A percentile compares a stretch with the other conserved stretches of the same genome.
These are phyloP conservation scores for Hymenopus coronatus DNA, from an alignment of 2,888 invertebrate species.

Conservation along the genomic window DNA sequence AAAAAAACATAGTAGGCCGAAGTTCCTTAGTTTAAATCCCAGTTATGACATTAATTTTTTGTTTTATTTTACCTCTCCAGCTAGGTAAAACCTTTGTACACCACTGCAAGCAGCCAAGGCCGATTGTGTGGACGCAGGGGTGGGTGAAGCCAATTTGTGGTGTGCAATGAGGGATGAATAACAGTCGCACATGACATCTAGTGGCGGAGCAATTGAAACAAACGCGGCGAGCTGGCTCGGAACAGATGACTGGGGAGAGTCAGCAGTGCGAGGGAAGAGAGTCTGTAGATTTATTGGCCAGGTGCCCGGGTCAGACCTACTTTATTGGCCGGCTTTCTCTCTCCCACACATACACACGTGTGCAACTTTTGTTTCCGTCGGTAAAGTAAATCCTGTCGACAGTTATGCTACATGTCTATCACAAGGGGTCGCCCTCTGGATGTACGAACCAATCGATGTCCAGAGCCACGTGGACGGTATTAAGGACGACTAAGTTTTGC, in stretches of 20 bases:
- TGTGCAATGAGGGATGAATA: conserved; percentile 24
- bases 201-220: conserved; percentile 28
- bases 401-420: neutral
- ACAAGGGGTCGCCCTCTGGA: neutral
- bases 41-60: too few relatives aligned
- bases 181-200: conserved; percentile 26
- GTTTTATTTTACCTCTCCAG: too few relatives aligned
- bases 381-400: neutral
- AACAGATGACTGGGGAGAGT: conserved; percentile 18
- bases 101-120: neutral
- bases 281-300: conserved; percentile 1
- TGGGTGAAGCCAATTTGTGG: conserved; percentile 7
- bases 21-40: too few relatives aligned
- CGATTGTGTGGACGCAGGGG: neutral
- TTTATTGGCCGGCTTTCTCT: conserved; percentile 2
- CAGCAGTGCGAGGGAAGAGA: neutral
- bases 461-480: neutral
- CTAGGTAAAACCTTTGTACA: neutral
- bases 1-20: too few relatives aligned
- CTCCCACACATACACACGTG: neutral
- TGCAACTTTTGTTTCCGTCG: neutral
- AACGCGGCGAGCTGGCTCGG: conserved; percentile 12
- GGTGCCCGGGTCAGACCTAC: conserved; percentile 11
- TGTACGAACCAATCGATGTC: neutral
- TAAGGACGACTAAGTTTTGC: neutral